A percentile compares a stretch with the other conserved stretches of the same genome.
phyloP scores from a whole-genome alignment of 2,888 invertebrate genomes.

The Xanthostigma xanthostigma region DNA sequence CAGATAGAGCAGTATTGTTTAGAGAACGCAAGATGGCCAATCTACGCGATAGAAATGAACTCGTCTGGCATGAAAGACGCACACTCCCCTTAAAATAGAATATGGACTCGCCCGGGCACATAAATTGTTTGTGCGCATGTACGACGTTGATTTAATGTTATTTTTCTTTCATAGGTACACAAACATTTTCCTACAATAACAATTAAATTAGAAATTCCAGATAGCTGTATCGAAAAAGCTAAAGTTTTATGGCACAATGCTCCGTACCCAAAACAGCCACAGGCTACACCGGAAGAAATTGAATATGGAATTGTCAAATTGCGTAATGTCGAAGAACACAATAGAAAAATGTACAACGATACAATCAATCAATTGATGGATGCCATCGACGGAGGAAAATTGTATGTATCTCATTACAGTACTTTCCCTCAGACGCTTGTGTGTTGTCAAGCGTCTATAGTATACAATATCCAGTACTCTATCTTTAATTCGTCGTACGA shows the following conservation, averaged over 20 bases:
- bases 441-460: too few relatives aligned
- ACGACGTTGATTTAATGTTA: not conserved
- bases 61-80: too few relatives aligned
- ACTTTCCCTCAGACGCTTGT: too few relatives aligned
- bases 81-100: too few relatives aligned
- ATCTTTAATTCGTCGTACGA: too few relatives aligned
- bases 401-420: slow-evolving; percentile 22
- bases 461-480: too few relatives aligned
- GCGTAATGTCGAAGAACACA: slow-evolving; percentile 28
- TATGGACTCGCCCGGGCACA: not conserved
- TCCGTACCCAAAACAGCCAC: slow-evolving; percentile 24
- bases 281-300: slow-evolving; percentile 26
- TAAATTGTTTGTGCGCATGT: too few relatives aligned
- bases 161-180: slow-evolving; percentile 23
- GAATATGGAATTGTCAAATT: slow-evolving; percentile 25
- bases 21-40: too few relatives aligned
- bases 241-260: slow-evolving; percentile 27
- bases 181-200: slow-evolving; percentile 47
- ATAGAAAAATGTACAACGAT: slow-evolving; percentile 35
- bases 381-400: slow-evolving; percentile 36
- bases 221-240: slow-evolving; percentile 34
- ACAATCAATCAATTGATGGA: slow-evolving; percentile 34
- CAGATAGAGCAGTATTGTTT: too few relatives aligned
- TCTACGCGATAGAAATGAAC: too few relatives aligned
- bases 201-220: slow-evolving; percentile 39